Base-by-base conservation (phyloP, 2,797 vertebrate species). In the Sparus aurata region DNA sequence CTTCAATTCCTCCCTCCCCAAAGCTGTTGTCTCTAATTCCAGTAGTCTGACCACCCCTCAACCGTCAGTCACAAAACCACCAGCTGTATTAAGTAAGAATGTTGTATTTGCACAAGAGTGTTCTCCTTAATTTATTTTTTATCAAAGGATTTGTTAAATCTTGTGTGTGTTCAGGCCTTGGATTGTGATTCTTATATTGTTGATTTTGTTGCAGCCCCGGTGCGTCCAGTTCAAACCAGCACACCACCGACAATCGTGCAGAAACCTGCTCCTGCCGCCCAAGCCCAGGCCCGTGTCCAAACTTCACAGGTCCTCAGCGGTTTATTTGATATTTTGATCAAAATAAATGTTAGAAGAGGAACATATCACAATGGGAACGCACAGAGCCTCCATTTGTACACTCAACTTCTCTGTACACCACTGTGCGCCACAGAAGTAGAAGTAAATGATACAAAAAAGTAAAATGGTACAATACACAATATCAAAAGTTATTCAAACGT, bases 261-360 rank as follows among this genome's bases (percentile, higher is more conserved):
- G 93, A 98, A 97, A 84, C 90, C 96, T 0, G 83, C 95, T 66
- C 93, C 95, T 75, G 79, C 95, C 54, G 67, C 88, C 13, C 95
- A 95, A 59, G 52, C 87, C 22, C 85, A 91, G 58, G 52, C 87
- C 22, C 85, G 91, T 7, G 77, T 92, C 9, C 75, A 94, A 27
- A 79, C 95, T 59, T 1, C 94, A 23, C 98, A 97, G 97, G 98
- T 94, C 64, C 22, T 38, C 3, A 72, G 41, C 72, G 18, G 23
- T 69, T 65, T 69, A 49, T 4, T 61, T 59, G 12, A 53, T 46
- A 53, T 60, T 54, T 63, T 71, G 16, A 5, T 20, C 0, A 27
- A 55, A 47, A n/a, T 10, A 27, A 20, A 49, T 45, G 1, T 49
- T 13, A 49, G 41, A 66, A 61, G 8, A 41, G 27, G 53, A 63